Evolutionary conservation across 2,888 invertebrate genomes (phyloP).

Genomic region (Acrobasis suavella): DNA sequence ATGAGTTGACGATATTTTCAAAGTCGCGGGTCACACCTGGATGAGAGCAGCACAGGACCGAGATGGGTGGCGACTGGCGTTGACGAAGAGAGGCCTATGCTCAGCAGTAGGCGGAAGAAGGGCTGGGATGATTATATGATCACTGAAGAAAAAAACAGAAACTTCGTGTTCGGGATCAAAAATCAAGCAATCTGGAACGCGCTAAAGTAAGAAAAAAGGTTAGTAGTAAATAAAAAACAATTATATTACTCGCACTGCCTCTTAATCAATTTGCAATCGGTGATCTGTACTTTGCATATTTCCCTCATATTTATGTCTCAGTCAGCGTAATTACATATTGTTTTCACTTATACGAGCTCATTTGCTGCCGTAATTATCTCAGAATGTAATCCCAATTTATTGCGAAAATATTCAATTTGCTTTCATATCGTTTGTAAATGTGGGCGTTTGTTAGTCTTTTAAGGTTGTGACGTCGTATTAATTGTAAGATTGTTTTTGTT

Average conservation of each 20-base stretch:
- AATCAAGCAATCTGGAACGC: too few relatives aligned
- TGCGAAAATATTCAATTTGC: constrained; percentile 11
- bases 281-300: constrained; percentile 24
- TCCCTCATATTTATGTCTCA: constrained; percentile 12
- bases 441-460: constrained; percentile 17
- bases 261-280: constrained; percentile 5
- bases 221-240: too few relatives aligned
- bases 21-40: too few relatives aligned
- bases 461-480: constrained; percentile 1
- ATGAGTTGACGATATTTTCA: too few relatives aligned
- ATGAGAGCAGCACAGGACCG: too few relatives aligned
- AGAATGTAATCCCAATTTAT: constrained; percentile 3
- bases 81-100: too few relatives aligned
- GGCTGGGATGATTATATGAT: too few relatives aligned
- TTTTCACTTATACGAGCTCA: constrained; percentile 8
- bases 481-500: constrained; percentile 1
- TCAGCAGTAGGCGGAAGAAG: too few relatives aligned
- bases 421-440: constrained; percentile 9
- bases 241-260: not conserved
- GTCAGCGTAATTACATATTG: constrained; percentile 18
- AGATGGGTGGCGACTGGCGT: too few relatives aligned
- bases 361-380: constrained; percentile 10
- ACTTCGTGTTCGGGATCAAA: too few relatives aligned
- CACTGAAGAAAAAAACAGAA: too few relatives aligned
- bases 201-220: too few relatives aligned